Conservation (phyloP, 2,797 vertebrate species). For the Acanthornis magna region DNA sequence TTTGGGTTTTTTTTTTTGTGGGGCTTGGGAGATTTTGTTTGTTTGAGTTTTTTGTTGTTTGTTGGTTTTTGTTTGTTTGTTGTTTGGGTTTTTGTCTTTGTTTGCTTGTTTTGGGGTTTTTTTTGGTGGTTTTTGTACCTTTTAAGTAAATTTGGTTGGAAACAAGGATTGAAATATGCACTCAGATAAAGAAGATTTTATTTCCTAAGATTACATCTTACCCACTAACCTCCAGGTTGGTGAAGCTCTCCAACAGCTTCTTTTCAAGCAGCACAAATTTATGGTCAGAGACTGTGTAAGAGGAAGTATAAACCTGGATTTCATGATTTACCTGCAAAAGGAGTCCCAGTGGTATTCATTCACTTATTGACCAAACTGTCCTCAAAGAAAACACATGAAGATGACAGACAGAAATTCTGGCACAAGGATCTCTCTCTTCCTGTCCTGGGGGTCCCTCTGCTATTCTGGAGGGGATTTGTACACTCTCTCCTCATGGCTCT, state of each 20-base stretch:
- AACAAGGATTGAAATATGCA: neutral
- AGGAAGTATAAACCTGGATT: neutral
- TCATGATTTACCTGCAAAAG: neutral
- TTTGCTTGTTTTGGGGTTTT: too few relatives aligned
- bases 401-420: neutral
- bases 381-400: neutral
- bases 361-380: neutral
- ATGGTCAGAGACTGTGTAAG: neutral
- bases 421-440: neutral
- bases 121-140: neutral
- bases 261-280: neutral
- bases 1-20: too few relatives aligned
- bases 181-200: neutral
- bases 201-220: fast-evolving
- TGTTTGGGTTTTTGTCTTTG: too few relatives aligned
- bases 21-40: neutral
- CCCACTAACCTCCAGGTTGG: fast-evolving
- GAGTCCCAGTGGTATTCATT: neutral
- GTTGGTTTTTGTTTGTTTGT: neutral
- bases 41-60: neutral
- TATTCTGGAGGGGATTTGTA: neutral
- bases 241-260: neutral
- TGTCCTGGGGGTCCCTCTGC: neutral
- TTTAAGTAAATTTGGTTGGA: neutral
- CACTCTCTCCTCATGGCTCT: neutral